Conservation (phyloP, 1,140 invertebrate genomes). For the Ptiloglossa arizonensis region DNA sequence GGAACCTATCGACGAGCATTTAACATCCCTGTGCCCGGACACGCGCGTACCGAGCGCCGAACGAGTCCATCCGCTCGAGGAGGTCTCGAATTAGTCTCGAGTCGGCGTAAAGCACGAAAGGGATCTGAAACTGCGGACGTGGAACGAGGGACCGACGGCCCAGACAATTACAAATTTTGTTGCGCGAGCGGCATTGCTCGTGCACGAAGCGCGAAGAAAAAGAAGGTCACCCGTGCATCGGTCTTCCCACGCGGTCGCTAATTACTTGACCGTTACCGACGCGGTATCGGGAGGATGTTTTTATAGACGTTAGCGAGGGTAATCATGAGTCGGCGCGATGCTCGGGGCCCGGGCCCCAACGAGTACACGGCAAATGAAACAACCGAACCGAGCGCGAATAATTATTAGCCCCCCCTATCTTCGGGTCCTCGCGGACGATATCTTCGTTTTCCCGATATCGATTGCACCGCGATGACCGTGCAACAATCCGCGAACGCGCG, state of each 20-base stretch:
- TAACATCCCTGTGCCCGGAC: too few species aligned
- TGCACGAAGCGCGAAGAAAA: not conserved
- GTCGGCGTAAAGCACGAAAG: too few species aligned
- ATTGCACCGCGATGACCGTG: slow-evolving; percentile 57
- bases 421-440: not conserved
- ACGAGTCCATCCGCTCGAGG: too few species aligned
- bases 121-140: too few species aligned
- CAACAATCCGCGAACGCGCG: slow-evolving; percentile 46
- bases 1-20: too few species aligned
- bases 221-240: slow-evolving; percentile 25
- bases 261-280: slow-evolving; percentile 41
- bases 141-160: too few species aligned
- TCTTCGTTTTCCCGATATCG: slow-evolving; percentile 41
- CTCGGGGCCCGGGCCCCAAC: not conserved
- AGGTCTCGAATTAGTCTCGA: too few species aligned
- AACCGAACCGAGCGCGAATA: slow-evolving; percentile 19
- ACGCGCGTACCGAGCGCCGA: too few species aligned
- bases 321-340: slow-evolving; percentile 43
- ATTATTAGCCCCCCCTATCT: slow-evolving; percentile 1
- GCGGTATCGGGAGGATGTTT: slow-evolving; percentile 40
- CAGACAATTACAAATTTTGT: not conserved
- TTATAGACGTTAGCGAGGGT: slow-evolving; percentile 41
- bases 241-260: slow-evolving; percentile 49
- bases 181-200: not conserved
- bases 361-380: slow-evolving; percentile 1